A percentile compares a stretch with the other conserved stretches of the same genome.
Evolutionary conservation across 1,140 invertebrate genomes (phyloP).

Genomic region (Vanessa atalanta): DNA sequence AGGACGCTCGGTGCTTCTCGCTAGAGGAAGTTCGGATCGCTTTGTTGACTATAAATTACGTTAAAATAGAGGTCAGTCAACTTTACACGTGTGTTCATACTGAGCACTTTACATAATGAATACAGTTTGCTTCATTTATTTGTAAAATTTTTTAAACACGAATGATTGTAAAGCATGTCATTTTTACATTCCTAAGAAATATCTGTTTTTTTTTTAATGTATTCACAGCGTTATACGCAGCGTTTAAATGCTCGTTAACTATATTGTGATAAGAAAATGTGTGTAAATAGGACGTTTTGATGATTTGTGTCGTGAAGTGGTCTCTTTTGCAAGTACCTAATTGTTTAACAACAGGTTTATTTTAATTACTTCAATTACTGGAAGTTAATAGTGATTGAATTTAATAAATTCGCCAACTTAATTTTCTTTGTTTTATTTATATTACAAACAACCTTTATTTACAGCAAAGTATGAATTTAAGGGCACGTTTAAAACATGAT

Average conservation of each 20-base stretch:
- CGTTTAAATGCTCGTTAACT: slow-evolving; percentile 38
- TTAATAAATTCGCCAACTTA: slow-evolving; percentile 78
- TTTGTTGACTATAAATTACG: no score
- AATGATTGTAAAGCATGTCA: slow-evolving; percentile 11
- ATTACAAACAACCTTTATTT: slow-evolving; percentile 41
- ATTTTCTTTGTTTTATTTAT: slow-evolving; percentile 58
- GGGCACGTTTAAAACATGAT: slow-evolving; percentile 56
- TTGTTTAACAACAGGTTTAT: slow-evolving; percentile 61
- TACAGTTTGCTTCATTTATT: slow-evolving; percentile 1
- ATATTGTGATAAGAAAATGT: slow-evolving; percentile 62
- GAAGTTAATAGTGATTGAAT: slow-evolving; percentile 78
- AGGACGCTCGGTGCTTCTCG: no score
- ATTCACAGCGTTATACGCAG: slow-evolving; percentile 15
- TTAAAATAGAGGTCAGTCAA: no score
- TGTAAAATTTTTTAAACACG: neutral
- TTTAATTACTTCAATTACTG: slow-evolving; percentile 76
- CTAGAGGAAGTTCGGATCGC: no score
- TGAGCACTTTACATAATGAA: neutral
- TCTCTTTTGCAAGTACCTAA: slow-evolving; percentile 68
- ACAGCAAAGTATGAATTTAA: slow-evolving; percentile 57
- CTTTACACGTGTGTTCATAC: neutral
- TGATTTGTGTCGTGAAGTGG: slow-evolving; percentile 61
- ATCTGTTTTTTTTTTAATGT: slow-evolving; percentile 19
- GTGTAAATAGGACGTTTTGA: slow-evolving; percentile 59
- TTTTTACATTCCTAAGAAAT: slow-evolving; percentile 34